Base-by-base conservation (phyloP, 2,113 vertebrate genomes). In the Coturnix japonica region DNA sequence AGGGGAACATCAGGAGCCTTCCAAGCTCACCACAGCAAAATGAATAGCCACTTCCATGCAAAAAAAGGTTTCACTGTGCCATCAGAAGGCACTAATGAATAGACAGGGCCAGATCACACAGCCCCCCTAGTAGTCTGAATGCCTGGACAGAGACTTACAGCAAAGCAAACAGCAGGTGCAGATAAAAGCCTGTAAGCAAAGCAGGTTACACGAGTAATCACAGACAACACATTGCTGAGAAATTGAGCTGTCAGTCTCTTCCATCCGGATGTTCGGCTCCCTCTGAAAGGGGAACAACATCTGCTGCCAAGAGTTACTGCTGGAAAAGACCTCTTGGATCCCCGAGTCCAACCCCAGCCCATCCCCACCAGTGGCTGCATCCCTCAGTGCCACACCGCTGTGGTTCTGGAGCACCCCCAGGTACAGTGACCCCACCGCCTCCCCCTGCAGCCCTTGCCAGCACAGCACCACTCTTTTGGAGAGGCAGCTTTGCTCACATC, bases 31-130 rank as follows among this genome's bases (percentile, higher is more conserved):
- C 46, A 56, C 59, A 1, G 15, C 85, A 82, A 92, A 96, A 95
- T 80, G 85, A 95, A 96, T 82, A 80, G 95, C 87, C 31, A 44
- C 85, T 86, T 94, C 61, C 76, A 91, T 35, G 63, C 81, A 84
- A 86, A 94, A 94, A 94, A 93, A 80, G 63, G 79, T 54, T 95
- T 92, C 85, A 75, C 89, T 75, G 59, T 0, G 4, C 31, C 53
- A 92, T 87, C 91, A 93, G 71, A 49, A 91, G 81, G 59, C 12
- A 2, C 71, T 93, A 91, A 94, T 89, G 91, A 92, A 91, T 61
- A 78, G 35, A 92, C 71, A 75, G 78, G 75, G 72, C 16, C 39
- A 65, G 84, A 93, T 89, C 47, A 81, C 23, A 51, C 8, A 35
- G 84, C 53, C 84, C n/a, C 31, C 86, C 39, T 23, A 2, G 11